These are phyloP conservation scores for Melanotaenia duboulayi DNA, from an alignment of 2,113 vertebrate species.

Conservation along the genomic window DNA sequence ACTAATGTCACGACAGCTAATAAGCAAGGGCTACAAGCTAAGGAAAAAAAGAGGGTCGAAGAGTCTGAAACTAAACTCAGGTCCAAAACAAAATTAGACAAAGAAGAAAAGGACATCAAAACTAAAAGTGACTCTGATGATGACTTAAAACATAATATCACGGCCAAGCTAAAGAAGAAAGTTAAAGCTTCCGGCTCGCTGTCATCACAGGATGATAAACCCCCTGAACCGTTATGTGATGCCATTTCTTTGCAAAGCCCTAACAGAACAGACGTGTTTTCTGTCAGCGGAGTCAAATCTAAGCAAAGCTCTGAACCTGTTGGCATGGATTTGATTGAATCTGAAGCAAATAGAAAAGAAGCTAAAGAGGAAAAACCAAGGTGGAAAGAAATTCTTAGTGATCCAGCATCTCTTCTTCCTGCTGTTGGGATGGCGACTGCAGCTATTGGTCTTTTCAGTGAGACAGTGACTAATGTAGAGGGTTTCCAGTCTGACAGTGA, in stretches of 20 bases:
- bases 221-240: slow-evolving; percentile 8
- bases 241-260: slow-evolving; percentile 41
- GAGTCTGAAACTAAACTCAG: slow-evolving; percentile 16
- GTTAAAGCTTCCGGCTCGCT: slow-evolving; percentile 13
- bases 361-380: slow-evolving; percentile 6
- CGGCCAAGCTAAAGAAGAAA: slow-evolving; percentile 4
- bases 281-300: slow-evolving; percentile 20
- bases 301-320: neutral
- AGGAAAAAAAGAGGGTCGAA: slow-evolving; percentile 27
- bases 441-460: slow-evolving; percentile 30
- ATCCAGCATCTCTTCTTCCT: slow-evolving; percentile 40
- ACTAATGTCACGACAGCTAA: slow-evolving; percentile 1
- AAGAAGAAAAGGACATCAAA: slow-evolving; percentile 13
- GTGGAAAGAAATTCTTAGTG: slow-evolving; percentile 29
- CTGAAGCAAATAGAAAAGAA: slow-evolving; percentile 16
- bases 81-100: neutral
- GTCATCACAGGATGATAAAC: slow-evolving; percentile 25
- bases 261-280: slow-evolving; percentile 28
- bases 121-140: slow-evolving; percentile 5
- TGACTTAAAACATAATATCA: slow-evolving; percentile 8
- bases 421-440: slow-evolving; percentile 47
- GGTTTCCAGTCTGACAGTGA: slow-evolving; percentile 38
- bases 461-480: slow-evolving; percentile 16
- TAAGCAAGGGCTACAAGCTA: slow-evolving; percentile 9
- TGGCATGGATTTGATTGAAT: neutral